Evolutionary conservation across 1,140 invertebrate genomes (phyloP), one percentile per base, ranked within the genome.

Genomic region (Sinonovacula constricta): DNA sequence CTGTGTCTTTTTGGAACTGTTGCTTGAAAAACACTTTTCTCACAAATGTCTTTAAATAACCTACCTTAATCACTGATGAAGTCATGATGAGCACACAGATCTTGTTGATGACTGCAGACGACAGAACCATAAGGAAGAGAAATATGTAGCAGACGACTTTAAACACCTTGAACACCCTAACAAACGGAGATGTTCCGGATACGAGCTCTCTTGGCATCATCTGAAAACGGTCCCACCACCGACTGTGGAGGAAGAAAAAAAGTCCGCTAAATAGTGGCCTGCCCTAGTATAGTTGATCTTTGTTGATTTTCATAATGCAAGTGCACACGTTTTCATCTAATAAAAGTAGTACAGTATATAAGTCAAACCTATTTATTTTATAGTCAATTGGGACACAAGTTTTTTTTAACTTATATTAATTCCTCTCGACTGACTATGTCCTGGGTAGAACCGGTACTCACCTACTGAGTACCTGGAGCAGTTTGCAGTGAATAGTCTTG

Each of bases 161-260:
- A 60, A 86, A 84, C 4, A 79, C 33, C 70, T 85, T 82, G 31
- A 87, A 54, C 14, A 86, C 70, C 12, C 81, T 72, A 28, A 68
- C 63, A 14, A 86, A 82, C 22, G 71, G 78, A 24, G 85, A 75
- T 51, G 81, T 78, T n/a, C 65, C 81, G 10, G 79, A 77, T 12
- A 81, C 59, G 12, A 81, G 67, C 31, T 88, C 87, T 33, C 87
- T 57, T n/a, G 87, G 87, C n/a, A 88, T 86, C 76, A 83, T 85
- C 39, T 86, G 87, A 60, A 88, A 88, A 31, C 84, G 63, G 45
- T 88, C 87, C 87, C 87, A 88, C 26, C 77, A 59, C 10, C 72
- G 67, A 26, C 87, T 88, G 69, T 2, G 75, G 83, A 72, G 68
- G 7, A 66, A 39, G 0, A 68, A n/a, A n/a, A n/a, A n/a, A n/a